Evolutionary conservation across 2,888 invertebrate species (phyloP), one percentile per base, ranked within the genome.

Genomic region (Corbicula japonica): DNA sequence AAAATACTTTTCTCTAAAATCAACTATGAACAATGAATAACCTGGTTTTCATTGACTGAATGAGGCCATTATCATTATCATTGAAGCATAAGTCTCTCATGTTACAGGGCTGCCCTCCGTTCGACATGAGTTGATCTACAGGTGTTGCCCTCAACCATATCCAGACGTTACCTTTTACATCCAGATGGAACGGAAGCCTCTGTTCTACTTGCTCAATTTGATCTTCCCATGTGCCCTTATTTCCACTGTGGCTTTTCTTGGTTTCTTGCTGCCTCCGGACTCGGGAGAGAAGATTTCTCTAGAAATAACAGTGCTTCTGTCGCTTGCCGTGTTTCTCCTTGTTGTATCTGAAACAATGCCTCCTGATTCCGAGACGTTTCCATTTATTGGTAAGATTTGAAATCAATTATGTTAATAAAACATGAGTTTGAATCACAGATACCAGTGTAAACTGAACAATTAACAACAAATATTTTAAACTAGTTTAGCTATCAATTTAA

Each of bases 341-440:
- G 88, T 92, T 2, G 91, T 92, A 12, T 90, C 91, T 3, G 92
- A 92, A 70, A 88, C 89, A 5, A 85, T 92, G 75, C 92, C 92
- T 4, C 89, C 92, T 0, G 89, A 90, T 1, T 92, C 91, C 6
- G 92, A 92, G 58, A 89, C 87, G 6, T 87, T 91, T 21, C 92
- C 92, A 6, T 90, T 86, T 54, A 90, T 92, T 30, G 92, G 92
- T 91, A 80, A 74, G 56, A 46, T 32, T 58, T n/a, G n/a, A n/a
- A n/a, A n/a, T n/a, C n/a, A n/a, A n/a, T n/a, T n/a, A n/a, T n/a
- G n/a, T n/a, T n/a, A n/a, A n/a, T n/a, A n/a, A n/a, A n/a, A n/a
- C n/a, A n/a, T n/a, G n/a, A n/a, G n/a, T n/a, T n/a, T n/a, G n/a
- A n/a, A n/a, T n/a, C n/a, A n/a, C n/a, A n/a, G n/a, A n/a, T n/a